A percentile compares a stretch with the other conserved stretches of the same genome.
Evolutionary conservation across 2,888 invertebrate genomes (phyloP).

Genomic region (Sisyra nigra): DNA sequence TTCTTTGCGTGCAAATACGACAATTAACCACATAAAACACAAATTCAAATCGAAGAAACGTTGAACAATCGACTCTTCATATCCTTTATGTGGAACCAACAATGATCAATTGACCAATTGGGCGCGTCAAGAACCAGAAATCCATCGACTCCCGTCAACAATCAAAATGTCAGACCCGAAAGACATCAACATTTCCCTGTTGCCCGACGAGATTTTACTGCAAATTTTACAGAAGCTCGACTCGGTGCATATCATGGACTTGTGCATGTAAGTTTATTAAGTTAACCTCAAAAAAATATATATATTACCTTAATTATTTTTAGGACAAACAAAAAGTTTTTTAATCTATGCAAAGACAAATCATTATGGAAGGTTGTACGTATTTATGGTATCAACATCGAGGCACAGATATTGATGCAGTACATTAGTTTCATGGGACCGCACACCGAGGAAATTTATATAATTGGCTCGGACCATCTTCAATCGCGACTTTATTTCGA

Average conservation of each 20-base stretch:
- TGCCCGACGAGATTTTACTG: constrained; percentile 20
- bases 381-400: background rate
- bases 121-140: too few relatives aligned
- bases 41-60: too few relatives aligned
- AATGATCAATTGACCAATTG: too few relatives aligned
- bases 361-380: constrained; percentile 2
- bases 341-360: background rate
- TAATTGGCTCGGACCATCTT: background rate
- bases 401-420: background rate
- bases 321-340: constrained; percentile 1
- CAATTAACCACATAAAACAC: too few relatives aligned
- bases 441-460: background rate
- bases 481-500: background rate
- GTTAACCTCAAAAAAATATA: background rate
- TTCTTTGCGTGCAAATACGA: too few relatives aligned
- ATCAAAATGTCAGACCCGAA: too few relatives aligned
- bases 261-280: constrained; percentile 18
- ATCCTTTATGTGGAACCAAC: too few relatives aligned
- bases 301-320: background rate
- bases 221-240: constrained; percentile 20
- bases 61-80: too few relatives aligned
- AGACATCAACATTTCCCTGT: constrained; percentile 10
- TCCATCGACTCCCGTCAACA: too few relatives aligned
- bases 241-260: constrained; percentile 19
- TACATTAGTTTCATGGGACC: background rate